Evolutionary conservation across 2,888 invertebrate genomes (phyloP).

Genomic region (Urechis unicinctus): DNA sequence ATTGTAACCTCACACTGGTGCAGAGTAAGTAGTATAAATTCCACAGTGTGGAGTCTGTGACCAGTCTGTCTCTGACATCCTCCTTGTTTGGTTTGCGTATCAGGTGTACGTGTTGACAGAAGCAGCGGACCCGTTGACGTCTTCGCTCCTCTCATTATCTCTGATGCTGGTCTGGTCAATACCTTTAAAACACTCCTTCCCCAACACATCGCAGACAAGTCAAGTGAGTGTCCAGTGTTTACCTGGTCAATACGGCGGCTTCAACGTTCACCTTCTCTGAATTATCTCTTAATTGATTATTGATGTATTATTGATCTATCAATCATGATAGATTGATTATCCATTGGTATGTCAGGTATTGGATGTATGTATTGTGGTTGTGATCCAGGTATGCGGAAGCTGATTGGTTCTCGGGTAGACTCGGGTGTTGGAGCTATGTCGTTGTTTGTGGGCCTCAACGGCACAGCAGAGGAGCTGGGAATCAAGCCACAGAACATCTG

Average conservation of each 20-base stretch:
- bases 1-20: too few relatives aligned
- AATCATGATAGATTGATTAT: background rate
- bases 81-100: too few relatives aligned
- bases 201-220: constrained; percentile 32
- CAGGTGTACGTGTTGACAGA: constrained; percentile 35
- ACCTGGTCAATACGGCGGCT: too few relatives aligned
- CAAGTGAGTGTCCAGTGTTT: constrained; percentile 27
- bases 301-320: background rate
- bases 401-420: constrained; percentile 18
- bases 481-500: constrained; percentile 39
- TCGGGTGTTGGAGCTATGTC: constrained; percentile 35
- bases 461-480: constrained; percentile 33
- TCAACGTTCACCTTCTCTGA: too few relatives aligned
- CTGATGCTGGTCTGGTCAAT: constrained; percentile 41
- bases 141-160: constrained; percentile 37
- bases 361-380: background rate
- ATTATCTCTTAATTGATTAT: too few relatives aligned
- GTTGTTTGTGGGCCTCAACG: constrained; percentile 42
- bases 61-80: too few relatives aligned
- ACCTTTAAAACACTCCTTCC: constrained; percentile 40
- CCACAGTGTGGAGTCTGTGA: too few relatives aligned
- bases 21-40: too few relatives aligned
- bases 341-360: background rate
- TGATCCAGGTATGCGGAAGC: background rate
- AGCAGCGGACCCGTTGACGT: constrained; percentile 29